These are phyloP conservation scores for Vimba vimba DNA, from an alignment of 2,113 vertebrate species.

Conservation along the genomic window DNA sequence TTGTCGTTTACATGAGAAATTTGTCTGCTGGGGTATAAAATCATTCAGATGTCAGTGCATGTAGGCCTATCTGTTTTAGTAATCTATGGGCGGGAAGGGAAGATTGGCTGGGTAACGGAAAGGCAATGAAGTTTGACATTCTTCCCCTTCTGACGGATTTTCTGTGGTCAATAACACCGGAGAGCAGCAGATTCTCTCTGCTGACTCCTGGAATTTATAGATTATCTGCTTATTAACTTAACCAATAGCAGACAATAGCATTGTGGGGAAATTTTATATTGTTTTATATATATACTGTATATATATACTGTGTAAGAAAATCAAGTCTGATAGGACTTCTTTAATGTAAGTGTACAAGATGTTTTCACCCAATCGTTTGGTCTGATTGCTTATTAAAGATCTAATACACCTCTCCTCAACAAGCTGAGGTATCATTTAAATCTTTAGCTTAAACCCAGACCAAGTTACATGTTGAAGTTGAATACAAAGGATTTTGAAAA, in stretches of 20 bases:
- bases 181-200: conserved; percentile 18
- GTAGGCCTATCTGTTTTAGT: not conserved
- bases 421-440: not conserved
- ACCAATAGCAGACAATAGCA: not conserved
- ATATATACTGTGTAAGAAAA: not conserved
- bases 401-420: not conserved
- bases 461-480: too few species aligned
- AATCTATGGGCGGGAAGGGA: not conserved
- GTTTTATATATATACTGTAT: too few species aligned
- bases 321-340: not conserved
- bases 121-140: conserved; percentile 28
- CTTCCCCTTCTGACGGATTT: conserved; percentile 23
- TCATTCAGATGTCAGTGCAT: not conserved
- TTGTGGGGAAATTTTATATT: not conserved
- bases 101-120: conserved; percentile 7
- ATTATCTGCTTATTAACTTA: conserved; percentile 45
- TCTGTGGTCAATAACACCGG: conserved; percentile 13
- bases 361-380: too few species aligned
- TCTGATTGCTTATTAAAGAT: too few species aligned
- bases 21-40: not conserved
- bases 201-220: not conserved
- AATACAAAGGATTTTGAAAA: too few species aligned
- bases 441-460: too few species aligned
- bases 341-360: not conserved
- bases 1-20: not conserved